phyloP scores from a whole-genome alignment of 2,797 vertebrate genomes.

The Urosaurus nigricauda region DNA sequence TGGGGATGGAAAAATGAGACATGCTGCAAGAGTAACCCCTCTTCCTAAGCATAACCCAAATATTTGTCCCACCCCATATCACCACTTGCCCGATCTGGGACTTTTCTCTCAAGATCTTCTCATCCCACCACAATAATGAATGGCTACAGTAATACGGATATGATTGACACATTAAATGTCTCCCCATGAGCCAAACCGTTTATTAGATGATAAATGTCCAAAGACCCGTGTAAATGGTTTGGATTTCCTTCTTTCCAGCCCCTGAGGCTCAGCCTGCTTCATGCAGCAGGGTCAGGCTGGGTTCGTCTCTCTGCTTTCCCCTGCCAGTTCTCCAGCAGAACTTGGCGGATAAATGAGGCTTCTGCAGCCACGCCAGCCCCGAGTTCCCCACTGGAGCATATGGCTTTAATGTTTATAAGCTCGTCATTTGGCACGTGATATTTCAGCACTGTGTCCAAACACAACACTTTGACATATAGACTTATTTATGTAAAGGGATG shows the following conservation, averaged over 20 bases:
- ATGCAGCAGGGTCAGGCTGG: conserved; percentile 20
- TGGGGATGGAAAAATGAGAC: conserved; percentile 36
- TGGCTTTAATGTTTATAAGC: conserved; percentile 10
- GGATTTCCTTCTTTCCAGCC: conserved; percentile 28
- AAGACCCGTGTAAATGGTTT: conserved; percentile 31
- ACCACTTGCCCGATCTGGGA: conserved; percentile 15
- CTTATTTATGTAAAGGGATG: conserved; percentile 36
- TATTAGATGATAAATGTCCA: conserved; percentile 36
- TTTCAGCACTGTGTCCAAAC: conserved; percentile 13
- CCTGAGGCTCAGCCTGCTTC: conserved; percentile 11
- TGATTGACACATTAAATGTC: conserved; percentile 53
- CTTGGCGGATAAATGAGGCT: not conserved
- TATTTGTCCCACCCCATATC: too few species aligned
- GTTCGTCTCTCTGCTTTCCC: conserved; percentile 11
- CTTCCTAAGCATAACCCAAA: conserved; percentile 4
- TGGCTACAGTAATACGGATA: conserved; percentile 7
- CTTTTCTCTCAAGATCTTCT: conserved; percentile 52
- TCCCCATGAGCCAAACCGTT: conserved; percentile 43
- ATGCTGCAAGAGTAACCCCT: conserved; percentile 8
- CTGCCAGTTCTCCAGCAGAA: rapidly evolving
- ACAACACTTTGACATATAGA: not conserved
- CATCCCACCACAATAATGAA: conserved; percentile 29
- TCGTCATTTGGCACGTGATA: conserved; percentile 30
- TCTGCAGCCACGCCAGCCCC: not conserved
- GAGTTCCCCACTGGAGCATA: rapidly evolving